Evolutionary conservation across 1,140 invertebrate genomes (phyloP).

Genomic region (Zaprionus taronus): DNA sequence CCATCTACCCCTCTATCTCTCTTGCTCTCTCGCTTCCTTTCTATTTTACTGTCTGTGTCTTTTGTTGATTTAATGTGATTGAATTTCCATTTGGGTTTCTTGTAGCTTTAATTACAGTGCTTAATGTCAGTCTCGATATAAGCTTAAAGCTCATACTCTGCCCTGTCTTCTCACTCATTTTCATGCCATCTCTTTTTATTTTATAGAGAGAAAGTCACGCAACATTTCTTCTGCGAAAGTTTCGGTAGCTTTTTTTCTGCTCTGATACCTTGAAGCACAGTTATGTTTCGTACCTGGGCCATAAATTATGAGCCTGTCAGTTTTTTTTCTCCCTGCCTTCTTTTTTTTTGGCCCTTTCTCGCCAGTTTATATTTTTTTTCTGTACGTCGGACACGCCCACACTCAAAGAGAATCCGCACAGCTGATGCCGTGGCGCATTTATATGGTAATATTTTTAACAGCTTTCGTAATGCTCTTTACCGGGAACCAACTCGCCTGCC

Average conservation of each 20-base stretch:
- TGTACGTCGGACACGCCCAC: conserved; percentile 40
- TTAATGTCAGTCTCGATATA: conserved; percentile 40
- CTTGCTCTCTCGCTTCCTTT: background rate
- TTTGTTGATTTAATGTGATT: conserved; percentile 66
- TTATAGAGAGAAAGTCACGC: conserved; percentile 17
- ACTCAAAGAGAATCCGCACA: conserved; percentile 43
- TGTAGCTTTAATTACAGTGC: conserved; percentile 56
- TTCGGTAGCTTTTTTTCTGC: conserved; percentile 14
- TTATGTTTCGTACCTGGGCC: conserved; percentile 46
- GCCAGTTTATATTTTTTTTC: conserved; percentile 11
- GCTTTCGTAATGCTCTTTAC: conserved; percentile 57
- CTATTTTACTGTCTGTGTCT: conserved; percentile 7
- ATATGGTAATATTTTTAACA: conserved; percentile 62
- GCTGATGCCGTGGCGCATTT: conserved; percentile 43
- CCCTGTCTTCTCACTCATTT: background rate
- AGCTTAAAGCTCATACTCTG: conserved; percentile 3
- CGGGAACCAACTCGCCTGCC: conserved; percentile 23
- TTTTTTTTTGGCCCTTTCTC: conserved; percentile 13
- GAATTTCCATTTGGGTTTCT: conserved; percentile 35
- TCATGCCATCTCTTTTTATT: background rate
- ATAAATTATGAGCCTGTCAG: conserved; percentile 73
- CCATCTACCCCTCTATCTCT: background rate
- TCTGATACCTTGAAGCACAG: conserved; percentile 43
- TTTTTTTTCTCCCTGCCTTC: conserved; percentile 31
- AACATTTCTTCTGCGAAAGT: conserved; percentile 15